Evolutionary conservation across 2,113 vertebrate species (phyloP).

Genomic region (Sceloporus undulatus): DNA sequence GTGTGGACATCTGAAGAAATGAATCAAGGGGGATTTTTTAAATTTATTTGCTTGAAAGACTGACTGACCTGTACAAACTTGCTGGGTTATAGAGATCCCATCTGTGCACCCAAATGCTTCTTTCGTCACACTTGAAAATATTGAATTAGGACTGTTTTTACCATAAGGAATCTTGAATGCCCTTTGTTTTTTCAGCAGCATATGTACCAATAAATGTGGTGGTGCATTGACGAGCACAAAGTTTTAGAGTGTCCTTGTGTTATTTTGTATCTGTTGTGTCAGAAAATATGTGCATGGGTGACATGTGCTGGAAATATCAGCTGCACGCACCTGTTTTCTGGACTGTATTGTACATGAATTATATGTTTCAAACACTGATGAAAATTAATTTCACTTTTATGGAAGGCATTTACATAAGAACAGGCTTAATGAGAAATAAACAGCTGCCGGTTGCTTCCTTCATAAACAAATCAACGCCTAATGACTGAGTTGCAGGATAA

Average conservation of each 20-base stretch:
- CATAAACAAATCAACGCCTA: constrained; percentile 85
- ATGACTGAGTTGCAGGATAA: constrained; percentile 79
- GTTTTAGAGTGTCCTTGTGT: constrained; percentile 16
- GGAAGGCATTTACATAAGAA: constrained; percentile 81
- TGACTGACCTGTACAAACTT: not conserved
- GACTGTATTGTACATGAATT: constrained; percentile 69
- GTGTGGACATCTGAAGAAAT: not conserved
- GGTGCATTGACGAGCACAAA: constrained; percentile 31
- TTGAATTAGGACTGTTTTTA: not conserved
- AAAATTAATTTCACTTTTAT: constrained; percentile 84
- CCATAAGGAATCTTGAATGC: not conserved
- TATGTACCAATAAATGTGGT: constrained; percentile 48
- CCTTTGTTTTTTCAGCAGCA: constrained; percentile 50
- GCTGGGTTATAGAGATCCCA: not conserved
- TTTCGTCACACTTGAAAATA: not conserved
- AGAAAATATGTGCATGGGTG: constrained; percentile 33
- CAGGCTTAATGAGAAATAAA: constrained; percentile 80
- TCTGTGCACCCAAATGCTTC: not conserved
- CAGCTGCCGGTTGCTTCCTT: constrained; percentile 81
- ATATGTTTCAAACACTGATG: constrained; percentile 73
- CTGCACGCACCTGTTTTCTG: constrained; percentile 63
- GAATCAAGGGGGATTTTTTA: not conserved
- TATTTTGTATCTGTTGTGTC: constrained; percentile 41
- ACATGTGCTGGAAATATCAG: constrained; percentile 43
- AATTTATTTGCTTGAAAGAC: not conserved